Evolutionary conservation across 2,113 vertebrate genomes (phyloP).

Genomic region (Phoxinus phoxinus): DNA sequence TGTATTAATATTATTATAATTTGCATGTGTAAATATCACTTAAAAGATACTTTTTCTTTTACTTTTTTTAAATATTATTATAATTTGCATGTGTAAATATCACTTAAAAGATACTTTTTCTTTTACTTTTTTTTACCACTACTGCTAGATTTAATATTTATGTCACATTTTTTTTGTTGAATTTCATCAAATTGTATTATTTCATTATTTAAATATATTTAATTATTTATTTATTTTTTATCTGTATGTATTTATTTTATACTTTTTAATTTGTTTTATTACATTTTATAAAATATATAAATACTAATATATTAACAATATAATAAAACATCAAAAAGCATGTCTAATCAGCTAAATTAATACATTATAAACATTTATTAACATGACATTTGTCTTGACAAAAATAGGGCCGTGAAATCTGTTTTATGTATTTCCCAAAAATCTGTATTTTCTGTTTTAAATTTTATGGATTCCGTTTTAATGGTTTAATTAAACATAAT

Average conservation of each 20-base stretch:
- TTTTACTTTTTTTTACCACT: no score
- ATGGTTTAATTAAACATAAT: no score
- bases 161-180: no score
- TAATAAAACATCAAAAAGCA: neutral
- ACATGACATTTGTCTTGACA: neutral
- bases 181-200: neutral
- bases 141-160: no score
- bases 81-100: no score
- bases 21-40: no score
- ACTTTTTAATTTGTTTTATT: neutral
- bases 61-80: no score
- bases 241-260: neutral
- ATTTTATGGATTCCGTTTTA: neutral
- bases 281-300: neutral
- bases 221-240: neutral
- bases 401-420: neutral
- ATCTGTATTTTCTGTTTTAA: no score
- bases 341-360: neutral
- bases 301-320: neutral
- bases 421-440: neutral
- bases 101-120: no score
- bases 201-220: neutral
- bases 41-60: no score
- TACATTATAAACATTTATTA: neutral
- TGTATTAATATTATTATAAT: no score